A percentile compares a stretch with the other conserved stretches of the same genome.
These are phyloP conservation scores for Acanthis flammea DNA, from an alignment of 2,797 vertebrate species.

Conservation along the genomic window DNA sequence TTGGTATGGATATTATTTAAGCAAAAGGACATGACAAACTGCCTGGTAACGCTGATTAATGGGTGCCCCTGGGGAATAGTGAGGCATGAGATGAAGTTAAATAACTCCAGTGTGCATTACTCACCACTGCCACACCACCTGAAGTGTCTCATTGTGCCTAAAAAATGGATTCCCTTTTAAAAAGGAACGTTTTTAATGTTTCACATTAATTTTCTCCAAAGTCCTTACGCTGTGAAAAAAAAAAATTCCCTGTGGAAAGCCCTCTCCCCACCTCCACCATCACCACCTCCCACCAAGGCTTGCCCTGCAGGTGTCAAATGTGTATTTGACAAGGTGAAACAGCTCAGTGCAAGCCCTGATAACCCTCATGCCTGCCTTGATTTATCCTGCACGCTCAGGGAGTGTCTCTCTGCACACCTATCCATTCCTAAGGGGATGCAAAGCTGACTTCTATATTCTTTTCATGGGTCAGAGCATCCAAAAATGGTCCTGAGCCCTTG, in stretches of 20 bases:
- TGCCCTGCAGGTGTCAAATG: not conserved
- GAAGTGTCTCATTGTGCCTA: slow-evolving; percentile 61
- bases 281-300: slow-evolving; percentile 1
- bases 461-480: not conserved
- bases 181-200: slow-evolving; percentile 67
- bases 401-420: not conserved
- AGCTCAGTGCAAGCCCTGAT: not conserved
- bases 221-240: slow-evolving; percentile 28
- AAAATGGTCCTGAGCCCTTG: not conserved
- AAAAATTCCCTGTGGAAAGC: slow-evolving; percentile 12
- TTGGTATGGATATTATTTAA: slow-evolving; percentile 75
- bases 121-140: slow-evolving; percentile 60
- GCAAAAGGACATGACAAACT: slow-evolving; percentile 69
- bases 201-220: slow-evolving; percentile 68
- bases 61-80: slow-evolving; percentile 41
- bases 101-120: slow-evolving; percentile 62
- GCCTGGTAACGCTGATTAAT: slow-evolving; percentile 72
- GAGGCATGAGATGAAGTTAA: slow-evolving; percentile 65
- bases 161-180: slow-evolving; percentile 59
- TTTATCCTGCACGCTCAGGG: not conserved
- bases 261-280: slow-evolving; percentile 29
- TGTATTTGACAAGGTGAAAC: slow-evolving; percentile 32
- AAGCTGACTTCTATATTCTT: not conserved
- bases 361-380: not conserved
- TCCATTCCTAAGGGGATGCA: not conserved